A percentile compares a stretch with the other conserved stretches of the same genome.
Evolutionary conservation across 2,113 vertebrate genomes (phyloP).

Genomic region (Electrona antarctica): DNA sequence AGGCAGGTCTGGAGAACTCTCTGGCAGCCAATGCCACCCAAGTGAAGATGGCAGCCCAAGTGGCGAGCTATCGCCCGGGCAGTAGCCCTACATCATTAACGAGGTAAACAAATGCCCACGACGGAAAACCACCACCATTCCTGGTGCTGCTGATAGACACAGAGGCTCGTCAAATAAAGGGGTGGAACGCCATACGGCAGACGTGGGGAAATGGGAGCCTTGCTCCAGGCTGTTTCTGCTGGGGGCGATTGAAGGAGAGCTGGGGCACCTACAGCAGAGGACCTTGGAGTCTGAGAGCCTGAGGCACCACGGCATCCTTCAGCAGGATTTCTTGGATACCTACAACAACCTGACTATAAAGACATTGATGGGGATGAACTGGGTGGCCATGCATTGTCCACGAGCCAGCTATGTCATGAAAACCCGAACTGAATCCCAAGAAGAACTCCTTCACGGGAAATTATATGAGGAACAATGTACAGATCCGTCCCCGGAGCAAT

Average conservation of each 20-base stretch:
- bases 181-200: slow-evolving; percentile 91
- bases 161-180: slow-evolving; percentile 88
- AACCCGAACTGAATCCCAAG: slow-evolving; percentile 84
- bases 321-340: slow-evolving; percentile 93
- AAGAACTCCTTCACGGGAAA: slow-evolving; percentile 93
- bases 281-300: slow-evolving; percentile 87
- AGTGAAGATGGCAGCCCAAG: slow-evolving; percentile 74
- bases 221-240: slow-evolving; percentile 86
- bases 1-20: slow-evolving; percentile 76
- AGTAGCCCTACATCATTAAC: slow-evolving; percentile 89
- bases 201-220: slow-evolving; percentile 94
- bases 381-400: slow-evolving; percentile 91
- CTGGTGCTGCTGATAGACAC: slow-evolving; percentile 91
- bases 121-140: slow-evolving; percentile 80
- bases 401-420: slow-evolving; percentile 92
- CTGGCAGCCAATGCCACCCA: slow-evolving; percentile 82
- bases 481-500: slow-evolving; percentile 89
- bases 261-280: slow-evolving; percentile 76
- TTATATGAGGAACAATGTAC: slow-evolving; percentile 89
- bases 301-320: slow-evolving; percentile 88
- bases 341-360: slow-evolving; percentile 97
- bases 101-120: slow-evolving; percentile 88
- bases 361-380: slow-evolving; percentile 98
- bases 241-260: slow-evolving; percentile 82
- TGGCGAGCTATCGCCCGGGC: slow-evolving; percentile 68